Percentiles rank a stretch among this genome's conserved stretches.
Evolutionary conservation across 1,140 invertebrate species (phyloP).

Genomic region (Aphis gossypii): DNA sequence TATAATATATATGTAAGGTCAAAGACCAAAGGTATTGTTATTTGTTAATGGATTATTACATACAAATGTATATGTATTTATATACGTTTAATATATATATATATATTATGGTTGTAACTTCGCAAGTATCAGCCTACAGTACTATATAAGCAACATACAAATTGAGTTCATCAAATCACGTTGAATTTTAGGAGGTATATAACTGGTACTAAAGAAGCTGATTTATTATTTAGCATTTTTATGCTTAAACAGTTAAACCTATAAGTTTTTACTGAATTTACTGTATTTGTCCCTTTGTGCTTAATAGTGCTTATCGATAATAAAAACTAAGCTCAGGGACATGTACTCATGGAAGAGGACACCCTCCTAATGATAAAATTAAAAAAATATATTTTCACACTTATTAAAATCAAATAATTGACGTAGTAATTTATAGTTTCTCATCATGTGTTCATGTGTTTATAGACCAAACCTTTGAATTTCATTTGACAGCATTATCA

Average conservation of each 20-base stretch:
- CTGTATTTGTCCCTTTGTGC: too few relatives aligned
- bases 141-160: background rate
- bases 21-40: constrained; percentile 18
- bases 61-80: background rate
- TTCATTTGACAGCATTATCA: too few relatives aligned
- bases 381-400: too few relatives aligned
- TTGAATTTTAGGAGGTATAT: background rate
- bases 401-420: too few relatives aligned
- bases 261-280: too few relatives aligned
- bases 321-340: too few relatives aligned
- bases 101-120: background rate
- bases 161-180: background rate
- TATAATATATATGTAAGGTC: background rate
- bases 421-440: too few relatives aligned
- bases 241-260: background rate
- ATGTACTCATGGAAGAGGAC: too few relatives aligned
- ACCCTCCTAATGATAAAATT: too few relatives aligned
- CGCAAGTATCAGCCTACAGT: background rate
- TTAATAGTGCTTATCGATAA: too few relatives aligned
- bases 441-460: too few relatives aligned
- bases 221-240: background rate
- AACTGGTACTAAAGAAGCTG: background rate
- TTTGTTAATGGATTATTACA: background rate
- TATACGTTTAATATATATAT: background rate
- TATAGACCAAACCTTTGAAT: too few relatives aligned